Conservation (phyloP, 1,140 invertebrate species). For the Leptinotarsa lineolata region DNA sequence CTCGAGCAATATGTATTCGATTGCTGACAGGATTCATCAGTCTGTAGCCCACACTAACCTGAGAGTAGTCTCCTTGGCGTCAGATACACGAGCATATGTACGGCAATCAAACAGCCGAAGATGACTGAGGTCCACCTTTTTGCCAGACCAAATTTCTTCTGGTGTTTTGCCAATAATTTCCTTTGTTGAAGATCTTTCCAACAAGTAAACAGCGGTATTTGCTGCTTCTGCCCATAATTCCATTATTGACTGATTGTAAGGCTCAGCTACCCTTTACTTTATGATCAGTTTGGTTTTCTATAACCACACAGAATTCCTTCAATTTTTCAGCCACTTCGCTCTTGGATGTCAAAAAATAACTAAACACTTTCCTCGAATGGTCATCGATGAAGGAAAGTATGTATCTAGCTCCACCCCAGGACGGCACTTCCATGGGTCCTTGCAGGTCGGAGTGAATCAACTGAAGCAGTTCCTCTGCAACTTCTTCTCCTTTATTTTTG, state of each 20-base stretch:
- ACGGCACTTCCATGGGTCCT: conserved; percentile 35
- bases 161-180: conserved; percentile 54
- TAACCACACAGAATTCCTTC: conserved; percentile 41
- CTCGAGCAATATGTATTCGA: conserved; percentile 22
- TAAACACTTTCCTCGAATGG: conserved; percentile 46
- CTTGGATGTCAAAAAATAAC: conserved; percentile 51
- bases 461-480: conserved; percentile 30
- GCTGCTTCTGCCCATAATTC: conserved; percentile 54
- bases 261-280: conserved; percentile 51
- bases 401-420: conserved; percentile 46
- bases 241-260: conserved; percentile 47
- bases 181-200: conserved; percentile 47
- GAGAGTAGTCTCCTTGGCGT: conserved; percentile 52
- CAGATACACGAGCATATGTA: conserved; percentile 54
- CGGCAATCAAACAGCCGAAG: conserved; percentile 54
- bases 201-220: conserved; percentile 49
- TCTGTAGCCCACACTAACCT: conserved; percentile 53
- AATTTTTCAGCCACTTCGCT: conserved; percentile 42
- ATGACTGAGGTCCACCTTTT: conserved; percentile 42
- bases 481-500: conserved; percentile 20
- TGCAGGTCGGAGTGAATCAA: conserved; percentile 37
- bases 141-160: conserved; percentile 48
- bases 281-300: conserved; percentile 44
- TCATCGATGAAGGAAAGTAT: conserved; percentile 56
- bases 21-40: conserved; percentile 32